Conservation (phyloP, 2,888 invertebrate species). For the Lepidochrysops patricia region DNA sequence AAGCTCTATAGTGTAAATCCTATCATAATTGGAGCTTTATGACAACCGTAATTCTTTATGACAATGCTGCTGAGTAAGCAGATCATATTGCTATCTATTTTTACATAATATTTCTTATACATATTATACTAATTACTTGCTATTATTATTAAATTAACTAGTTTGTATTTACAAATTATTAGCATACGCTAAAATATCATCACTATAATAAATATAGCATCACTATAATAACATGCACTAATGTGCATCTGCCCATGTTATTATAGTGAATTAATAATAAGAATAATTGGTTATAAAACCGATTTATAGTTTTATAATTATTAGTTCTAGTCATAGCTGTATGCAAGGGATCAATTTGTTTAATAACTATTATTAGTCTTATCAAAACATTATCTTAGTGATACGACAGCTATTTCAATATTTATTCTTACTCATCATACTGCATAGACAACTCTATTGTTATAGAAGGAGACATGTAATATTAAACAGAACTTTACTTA, state of each 20-base stretch:
- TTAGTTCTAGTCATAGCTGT: not conserved
- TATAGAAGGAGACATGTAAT: not conserved
- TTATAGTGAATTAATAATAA: no score
- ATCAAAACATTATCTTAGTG: not conserved
- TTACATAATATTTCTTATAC: not conserved
- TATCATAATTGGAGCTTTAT: not conserved
- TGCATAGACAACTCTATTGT: not conserved
- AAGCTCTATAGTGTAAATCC: not conserved
- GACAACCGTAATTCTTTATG: no score
- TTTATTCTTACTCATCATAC: conserved; percentile 3
- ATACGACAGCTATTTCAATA: not conserved
- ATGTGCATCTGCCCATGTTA: not conserved
- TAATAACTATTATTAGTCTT: not conserved
- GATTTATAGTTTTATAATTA: not conserved
- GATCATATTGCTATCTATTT: not conserved
- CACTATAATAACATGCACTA: no score
- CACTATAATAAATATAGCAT: no score
- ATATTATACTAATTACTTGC: not conserved
- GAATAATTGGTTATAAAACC: not conserved
- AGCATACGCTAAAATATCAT: no score
- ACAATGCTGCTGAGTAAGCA: no score
- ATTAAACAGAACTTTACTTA: no score
- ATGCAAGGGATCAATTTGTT: not conserved
- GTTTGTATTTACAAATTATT: not conserved
- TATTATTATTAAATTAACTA: not conserved